Base-by-base conservation (phyloP, 1,140 invertebrate species). In the Formica selysi region DNA sequence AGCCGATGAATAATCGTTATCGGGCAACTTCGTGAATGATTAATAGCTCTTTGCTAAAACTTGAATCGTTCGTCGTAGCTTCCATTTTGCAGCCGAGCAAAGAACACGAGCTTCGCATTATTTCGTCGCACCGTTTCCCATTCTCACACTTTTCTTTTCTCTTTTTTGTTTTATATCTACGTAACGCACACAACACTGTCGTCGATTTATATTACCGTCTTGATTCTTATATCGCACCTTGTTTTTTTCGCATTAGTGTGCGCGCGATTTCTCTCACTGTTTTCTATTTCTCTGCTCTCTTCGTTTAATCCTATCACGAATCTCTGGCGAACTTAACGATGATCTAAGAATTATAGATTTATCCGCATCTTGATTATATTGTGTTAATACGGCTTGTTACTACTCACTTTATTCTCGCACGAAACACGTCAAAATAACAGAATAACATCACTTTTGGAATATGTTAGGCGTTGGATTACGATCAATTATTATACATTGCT, bases 91-190 rank as follows among this genome's bases (percentile, higher is more conserved):
- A 38, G 44, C 29, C 73, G 86, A 83, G 90, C 93, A 87, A 89
- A 91, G 83, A 89, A 89, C 87, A 88, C 90, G 92, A 91, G 93
- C 92, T 94, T 94, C 92, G 93, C 93, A 94, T 73, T 70, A 59
- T 93, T 92, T 91, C 91, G 89, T 91, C 85, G 87, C 87, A 80
- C 64, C 86, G 86, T 87, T 88, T 91, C 92, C 51, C 76, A 64
- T 89, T 87, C 13, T 85, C 65, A 76, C 67, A 67, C 73, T 84
- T 90, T 68, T 88, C 29, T 44, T 87, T 48, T 83, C 26, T 64
- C 51, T 16, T 54, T 71, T 76, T 54, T 83, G 48, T 76, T 54
- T 62, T 88, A 36, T 86, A 32, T 86, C 22, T 76, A 61, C 67
- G 36, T 64, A 61, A 85, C 68, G 65, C 16, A 78, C 16, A 78